These are phyloP conservation scores for Orientallactaga bullata DNA, from an alignment of 2,113 vertebrate species.

Conservation along the genomic window DNA sequence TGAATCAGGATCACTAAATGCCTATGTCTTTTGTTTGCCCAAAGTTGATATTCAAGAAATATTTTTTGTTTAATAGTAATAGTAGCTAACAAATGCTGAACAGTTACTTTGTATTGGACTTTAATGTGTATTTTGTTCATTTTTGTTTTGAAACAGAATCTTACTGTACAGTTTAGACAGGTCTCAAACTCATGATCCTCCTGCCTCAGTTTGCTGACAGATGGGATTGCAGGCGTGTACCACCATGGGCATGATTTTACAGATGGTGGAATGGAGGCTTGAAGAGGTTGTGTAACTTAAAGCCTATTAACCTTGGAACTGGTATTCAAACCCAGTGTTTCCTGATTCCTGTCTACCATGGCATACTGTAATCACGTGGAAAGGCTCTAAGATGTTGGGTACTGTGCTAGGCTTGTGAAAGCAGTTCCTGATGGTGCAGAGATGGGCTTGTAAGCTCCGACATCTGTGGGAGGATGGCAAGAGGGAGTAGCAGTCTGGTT, in stretches of 20 bases:
- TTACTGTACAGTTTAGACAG: neutral
- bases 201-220: neutral
- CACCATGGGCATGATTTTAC: neutral
- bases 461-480: neutral
- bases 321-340: neutral
- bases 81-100: neutral
- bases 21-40: slow-evolving; percentile 11
- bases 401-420: neutral
- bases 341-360: neutral
- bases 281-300: neutral
- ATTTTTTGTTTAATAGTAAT: neutral
- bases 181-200: neutral
- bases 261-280: neutral
- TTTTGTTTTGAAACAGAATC: neutral
- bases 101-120: neutral
- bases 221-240: neutral
- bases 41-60: neutral
- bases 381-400: neutral
- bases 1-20: neutral
- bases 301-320: neutral
- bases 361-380: neutral
- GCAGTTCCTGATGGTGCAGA: neutral
- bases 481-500: neutral
- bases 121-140: neutral
- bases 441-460: neutral